phyloP scores from a whole-genome alignment of 2,797 vertebrate genomes.

The Gobio occitaniae region DNA sequence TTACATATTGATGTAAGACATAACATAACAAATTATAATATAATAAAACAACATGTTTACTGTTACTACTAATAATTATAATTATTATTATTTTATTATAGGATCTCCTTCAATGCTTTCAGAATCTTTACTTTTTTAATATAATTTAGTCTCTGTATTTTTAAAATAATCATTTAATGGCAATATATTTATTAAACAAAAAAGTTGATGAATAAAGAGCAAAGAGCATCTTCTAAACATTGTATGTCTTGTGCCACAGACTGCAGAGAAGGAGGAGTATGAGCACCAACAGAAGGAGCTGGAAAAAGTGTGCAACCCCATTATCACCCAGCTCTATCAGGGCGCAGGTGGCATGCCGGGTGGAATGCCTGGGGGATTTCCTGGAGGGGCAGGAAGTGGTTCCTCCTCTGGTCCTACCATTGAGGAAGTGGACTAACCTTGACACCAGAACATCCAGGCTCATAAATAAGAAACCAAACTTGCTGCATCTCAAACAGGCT shows the following conservation, averaged over 20 bases:
- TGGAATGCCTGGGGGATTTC: conserved; percentile 69
- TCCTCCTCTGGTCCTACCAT: conserved; percentile 83
- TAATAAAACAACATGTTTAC: too few species aligned
- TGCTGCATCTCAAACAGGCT: conserved; percentile 11
- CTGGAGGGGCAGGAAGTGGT: conserved; percentile 70
- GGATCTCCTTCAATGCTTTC: too few species aligned
- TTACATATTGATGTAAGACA: too few species aligned
- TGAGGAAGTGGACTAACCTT: conserved; percentile 80
- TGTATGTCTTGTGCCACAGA: conserved; percentile 64
- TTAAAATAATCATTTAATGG: too few species aligned
- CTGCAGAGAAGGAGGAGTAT: conserved; percentile 83
- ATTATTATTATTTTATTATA: too few species aligned
- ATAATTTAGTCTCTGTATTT: too few species aligned
- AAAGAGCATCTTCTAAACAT: not conserved
- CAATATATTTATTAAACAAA: too few species aligned
- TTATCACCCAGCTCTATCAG: conserved; percentile 82
- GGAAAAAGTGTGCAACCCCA: conserved; percentile 83
- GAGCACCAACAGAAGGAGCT: conserved; percentile 85
- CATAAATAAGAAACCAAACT: not conserved
- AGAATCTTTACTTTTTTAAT: too few species aligned
- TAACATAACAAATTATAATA: too few species aligned
- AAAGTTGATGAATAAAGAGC: too few species aligned
- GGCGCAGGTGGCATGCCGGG: conserved; percentile 75
- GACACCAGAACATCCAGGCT: conserved; percentile 23
- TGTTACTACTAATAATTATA: too few species aligned